A percentile compares a stretch with the other conserved stretches of the same genome.
Conservation (phyloP, 2,113 vertebrate species). For the Laticauda colubrina region DNA sequence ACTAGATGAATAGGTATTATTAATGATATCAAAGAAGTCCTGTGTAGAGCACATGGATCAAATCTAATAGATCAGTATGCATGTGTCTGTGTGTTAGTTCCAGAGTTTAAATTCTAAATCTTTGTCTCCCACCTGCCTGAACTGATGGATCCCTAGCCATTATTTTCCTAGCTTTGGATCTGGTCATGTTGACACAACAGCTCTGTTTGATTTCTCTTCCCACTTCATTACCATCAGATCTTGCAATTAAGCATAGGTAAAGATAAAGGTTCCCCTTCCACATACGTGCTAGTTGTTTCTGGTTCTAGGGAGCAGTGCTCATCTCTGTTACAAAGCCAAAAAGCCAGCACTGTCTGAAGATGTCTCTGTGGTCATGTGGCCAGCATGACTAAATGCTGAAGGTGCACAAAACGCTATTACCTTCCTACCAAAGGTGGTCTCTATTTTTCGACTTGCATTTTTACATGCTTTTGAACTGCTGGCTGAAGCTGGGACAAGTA, state of each 20-base stretch:
- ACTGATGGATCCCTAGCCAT: not conserved
- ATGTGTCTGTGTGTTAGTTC: not conserved
- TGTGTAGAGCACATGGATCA: not conserved
- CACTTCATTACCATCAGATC: not conserved
- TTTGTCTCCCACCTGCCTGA: not conserved
- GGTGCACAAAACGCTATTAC: too few relatives aligned
- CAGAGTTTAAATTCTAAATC: not conserved
- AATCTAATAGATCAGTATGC: not conserved
- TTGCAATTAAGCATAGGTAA: not conserved
- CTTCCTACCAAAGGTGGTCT: too few relatives aligned
- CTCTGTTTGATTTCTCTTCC: not conserved
- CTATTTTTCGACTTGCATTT: too few relatives aligned
- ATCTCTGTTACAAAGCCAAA: too few relatives aligned
- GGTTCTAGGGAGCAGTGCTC: too few relatives aligned
- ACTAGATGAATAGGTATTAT: not conserved
- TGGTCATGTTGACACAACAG: not conserved
- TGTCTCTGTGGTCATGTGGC: too few relatives aligned
- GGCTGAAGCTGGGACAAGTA: too few relatives aligned
- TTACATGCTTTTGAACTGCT: too few relatives aligned
- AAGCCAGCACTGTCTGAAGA: too few relatives aligned
- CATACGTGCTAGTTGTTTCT: too few relatives aligned
- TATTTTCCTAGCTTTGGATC: not conserved
- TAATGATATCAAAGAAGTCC: not conserved
- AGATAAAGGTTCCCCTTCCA: too few relatives aligned
- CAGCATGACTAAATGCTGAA: too few relatives aligned